Evolutionary conservation across 2,113 vertebrate genomes (phyloP).

Genomic region (Noctilio leporinus): DNA sequence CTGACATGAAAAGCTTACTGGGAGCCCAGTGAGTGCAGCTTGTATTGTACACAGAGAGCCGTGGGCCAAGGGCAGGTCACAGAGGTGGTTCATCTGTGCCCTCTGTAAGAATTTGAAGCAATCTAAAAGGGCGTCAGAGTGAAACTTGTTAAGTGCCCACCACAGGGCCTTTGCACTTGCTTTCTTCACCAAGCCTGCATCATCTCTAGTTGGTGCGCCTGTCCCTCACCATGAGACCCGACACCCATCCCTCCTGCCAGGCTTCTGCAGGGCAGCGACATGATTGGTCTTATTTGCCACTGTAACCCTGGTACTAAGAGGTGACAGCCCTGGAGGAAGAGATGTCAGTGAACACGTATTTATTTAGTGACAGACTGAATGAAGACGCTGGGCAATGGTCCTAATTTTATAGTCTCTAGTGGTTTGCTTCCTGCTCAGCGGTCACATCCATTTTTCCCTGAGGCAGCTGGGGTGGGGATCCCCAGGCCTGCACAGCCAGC

Average conservation of each 20-base stretch:
- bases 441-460: not conserved
- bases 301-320: not conserved
- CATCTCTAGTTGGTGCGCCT: not conserved
- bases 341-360: not conserved
- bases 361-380: rapidly evolving
- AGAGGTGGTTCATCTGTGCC: too few relatives aligned
- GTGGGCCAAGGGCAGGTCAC: not conserved
- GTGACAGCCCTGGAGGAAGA: not conserved
- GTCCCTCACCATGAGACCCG: not conserved
- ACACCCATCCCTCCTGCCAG: rapidly evolving
- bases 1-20: rapidly evolving
- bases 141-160: not conserved
- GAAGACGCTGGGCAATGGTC: not conserved
- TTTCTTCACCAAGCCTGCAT: rapidly evolving
- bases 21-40: not conserved
- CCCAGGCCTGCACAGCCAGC: too few relatives aligned
- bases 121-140: rapidly evolving
- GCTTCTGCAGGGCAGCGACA: not conserved
- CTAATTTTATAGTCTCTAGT: not conserved
- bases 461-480: not conserved
- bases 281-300: too few relatives aligned
- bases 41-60: not conserved
- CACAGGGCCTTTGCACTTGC: not conserved
- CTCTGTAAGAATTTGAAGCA: not conserved
- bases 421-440: not conserved